Base-by-base conservation (phyloP, 2,888 invertebrate genomes). In the Ferrisia virgata region DNA sequence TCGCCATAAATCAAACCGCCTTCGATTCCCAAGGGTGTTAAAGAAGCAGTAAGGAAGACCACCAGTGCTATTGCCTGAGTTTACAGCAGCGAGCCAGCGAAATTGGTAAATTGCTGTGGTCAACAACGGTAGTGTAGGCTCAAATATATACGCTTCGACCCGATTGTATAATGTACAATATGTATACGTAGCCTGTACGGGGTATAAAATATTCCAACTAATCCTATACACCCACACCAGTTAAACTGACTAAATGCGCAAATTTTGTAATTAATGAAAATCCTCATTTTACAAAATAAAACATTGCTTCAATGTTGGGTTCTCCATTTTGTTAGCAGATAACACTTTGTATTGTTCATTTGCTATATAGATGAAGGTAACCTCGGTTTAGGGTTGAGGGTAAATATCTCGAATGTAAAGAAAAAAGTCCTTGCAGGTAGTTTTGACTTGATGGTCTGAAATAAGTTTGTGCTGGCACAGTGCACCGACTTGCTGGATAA, bases 181-280 rank as follows among this genome's bases (percentile, higher is more conserved):
- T 18, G 53, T 47, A 64, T 18, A 53, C 36, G 64, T 64, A 82
- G 64, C 82, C 82, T 58, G 25, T n/a, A n/a, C 82, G n/a, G n/a
- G n/a, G n/a, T n/a, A n/a, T 82, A 58, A 33, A 80, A 43, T 53
- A 33, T 18, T 80, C 31, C 82, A 33, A 53, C 36, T 82, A 82
- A 82, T 82, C 82, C 82, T 58, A 39, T n/a, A n/a, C 82, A 58
- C 33, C 82, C 82, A 53, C 25, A 33, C 58, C 36, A 53, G 82
- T 4, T 6, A 53, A 64, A 33, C 58, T 31, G 25, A 69, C 22
- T 58, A 58, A 18, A 58, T 69, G 53, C 82, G 82, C 64, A 82
- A 82, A 82, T 82, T 58, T 82, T 11, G 82, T 69, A 33, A 82
- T 82, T 82, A 82, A 82, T 82, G 82, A 69, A 36, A 33, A 80